Evolutionary conservation across 2,113 vertebrate species (phyloP).

Genomic region (Phrynocephalus versicolor): DNA sequence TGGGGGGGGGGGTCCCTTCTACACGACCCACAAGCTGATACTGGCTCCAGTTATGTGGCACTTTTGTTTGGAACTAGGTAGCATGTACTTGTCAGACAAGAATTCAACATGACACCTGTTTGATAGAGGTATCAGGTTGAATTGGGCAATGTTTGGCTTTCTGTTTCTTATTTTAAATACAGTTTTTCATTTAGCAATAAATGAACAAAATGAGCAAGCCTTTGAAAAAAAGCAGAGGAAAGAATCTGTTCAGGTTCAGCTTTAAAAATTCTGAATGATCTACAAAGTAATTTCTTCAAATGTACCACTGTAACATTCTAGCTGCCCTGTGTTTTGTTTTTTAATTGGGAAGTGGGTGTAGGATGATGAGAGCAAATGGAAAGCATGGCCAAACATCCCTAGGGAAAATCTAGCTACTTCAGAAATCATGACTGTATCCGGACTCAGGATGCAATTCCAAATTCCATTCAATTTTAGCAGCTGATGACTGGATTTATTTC

Average conservation of each 20-base stretch:
- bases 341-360: neutral
- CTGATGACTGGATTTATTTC: neutral
- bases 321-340: neutral
- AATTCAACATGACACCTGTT: neutral
- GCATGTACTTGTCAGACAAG: neutral
- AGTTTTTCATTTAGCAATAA: neutral
- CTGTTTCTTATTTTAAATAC: neutral
- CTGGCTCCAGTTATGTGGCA: neutral
- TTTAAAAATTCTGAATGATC: neutral
- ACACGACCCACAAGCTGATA: too few relatives aligned
- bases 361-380: slow-evolving; percentile 3
- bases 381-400: neutral
- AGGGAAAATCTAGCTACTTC: neutral
- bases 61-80: neutral
- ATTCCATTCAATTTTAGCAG: slow-evolving; percentile 1
- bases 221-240: neutral
- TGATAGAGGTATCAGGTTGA: neutral
- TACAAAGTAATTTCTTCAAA: neutral
- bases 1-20: too few relatives aligned
- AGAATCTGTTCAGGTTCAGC: neutral
- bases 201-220: neutral
- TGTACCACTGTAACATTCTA: neutral
- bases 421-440: neutral
- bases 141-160: neutral
- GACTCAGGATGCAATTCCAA: neutral